These are phyloP conservation scores for Dermatophagoides farinae DNA, from an alignment of 1,140 invertebrate species.

Conservation along the genomic window DNA sequence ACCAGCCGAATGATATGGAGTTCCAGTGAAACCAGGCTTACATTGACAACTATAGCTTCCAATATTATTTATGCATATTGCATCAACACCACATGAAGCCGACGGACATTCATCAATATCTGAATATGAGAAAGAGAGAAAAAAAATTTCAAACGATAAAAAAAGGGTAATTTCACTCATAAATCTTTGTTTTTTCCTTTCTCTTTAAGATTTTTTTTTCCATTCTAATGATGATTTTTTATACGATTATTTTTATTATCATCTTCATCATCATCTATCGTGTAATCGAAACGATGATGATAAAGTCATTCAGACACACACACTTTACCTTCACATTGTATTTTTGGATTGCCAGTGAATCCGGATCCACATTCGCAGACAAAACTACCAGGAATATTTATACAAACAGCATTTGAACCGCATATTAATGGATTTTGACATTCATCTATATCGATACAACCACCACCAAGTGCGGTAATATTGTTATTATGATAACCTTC, in stretches of 20 bases:
- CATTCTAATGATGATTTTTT: too few species aligned
- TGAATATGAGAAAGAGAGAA: neutral
- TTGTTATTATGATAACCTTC: conserved; percentile 7
- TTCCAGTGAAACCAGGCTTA: conserved; percentile 51
- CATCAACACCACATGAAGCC: conserved; percentile 17
- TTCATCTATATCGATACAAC: conserved; percentile 32
- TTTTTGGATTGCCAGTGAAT: conserved; percentile 5
- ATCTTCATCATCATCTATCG: too few species aligned
- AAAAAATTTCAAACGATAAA: neutral
- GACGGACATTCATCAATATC: conserved; percentile 45
- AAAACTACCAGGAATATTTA: conserved; percentile 60
- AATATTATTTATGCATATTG: conserved; percentile 45
- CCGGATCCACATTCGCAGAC: conserved; percentile 68
- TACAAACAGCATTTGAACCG: conserved; percentile 55
- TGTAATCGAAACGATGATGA: neutral
- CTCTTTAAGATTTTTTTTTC: too few species aligned
- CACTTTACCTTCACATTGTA: neutral
- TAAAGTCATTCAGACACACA: neutral
- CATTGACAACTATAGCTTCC: conserved; percentile 61
- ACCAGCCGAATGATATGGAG: conserved; percentile 25
- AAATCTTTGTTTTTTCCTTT: too few species aligned
- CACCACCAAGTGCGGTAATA: conserved; percentile 22
- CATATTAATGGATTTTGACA: conserved; percentile 40
- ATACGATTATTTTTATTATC: neutral
- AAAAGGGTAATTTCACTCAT: too few species aligned